phyloP scores from a whole-genome alignment of 2,113 vertebrate genomes.

The Neogobius melanostomus region DNA sequence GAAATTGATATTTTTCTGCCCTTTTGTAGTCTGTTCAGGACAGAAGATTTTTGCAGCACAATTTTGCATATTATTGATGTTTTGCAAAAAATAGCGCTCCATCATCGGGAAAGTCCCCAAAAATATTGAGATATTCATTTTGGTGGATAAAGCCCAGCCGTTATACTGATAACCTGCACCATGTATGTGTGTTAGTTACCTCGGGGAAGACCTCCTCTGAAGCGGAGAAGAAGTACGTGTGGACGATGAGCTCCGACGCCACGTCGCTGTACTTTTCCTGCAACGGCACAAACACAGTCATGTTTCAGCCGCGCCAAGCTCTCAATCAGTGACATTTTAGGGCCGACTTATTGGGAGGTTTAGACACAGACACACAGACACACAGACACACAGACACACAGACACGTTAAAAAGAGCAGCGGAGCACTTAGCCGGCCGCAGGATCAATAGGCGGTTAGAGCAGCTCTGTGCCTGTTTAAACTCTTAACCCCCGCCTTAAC shows the following conservation, averaged over 20 bases:
- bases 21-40: too few relatives aligned
- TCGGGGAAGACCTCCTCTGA: slow-evolving; percentile 89
- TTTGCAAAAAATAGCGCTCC: too few relatives aligned
- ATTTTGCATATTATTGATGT: too few relatives aligned
- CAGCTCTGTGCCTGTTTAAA: neutral
- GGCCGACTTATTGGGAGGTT: neutral
- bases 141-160: too few relatives aligned
- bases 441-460: slow-evolving; percentile 26
- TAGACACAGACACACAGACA: neutral
- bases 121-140: too few relatives aligned
- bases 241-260: slow-evolving; percentile 95
- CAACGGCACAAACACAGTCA: slow-evolving; percentile 32
- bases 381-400: neutral
- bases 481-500: too few relatives aligned
- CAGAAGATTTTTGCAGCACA: too few relatives aligned
- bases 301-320: neutral
- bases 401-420: neutral
- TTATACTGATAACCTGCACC: too few relatives aligned
- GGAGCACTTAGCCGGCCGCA: slow-evolving; percentile 1
- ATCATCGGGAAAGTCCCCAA: too few relatives aligned
- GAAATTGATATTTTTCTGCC: too few relatives aligned
- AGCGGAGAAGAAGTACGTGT: slow-evolving; percentile 96
- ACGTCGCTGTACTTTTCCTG: slow-evolving; percentile 96
- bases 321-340: slow-evolving; percentile 12
- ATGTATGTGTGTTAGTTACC: slow-evolving; percentile 69